Evolutionary conservation across 2,888 invertebrate species (phyloP), one percentile per base, ranked within the genome.

Genomic region (Stenotaenia linearis): DNA sequence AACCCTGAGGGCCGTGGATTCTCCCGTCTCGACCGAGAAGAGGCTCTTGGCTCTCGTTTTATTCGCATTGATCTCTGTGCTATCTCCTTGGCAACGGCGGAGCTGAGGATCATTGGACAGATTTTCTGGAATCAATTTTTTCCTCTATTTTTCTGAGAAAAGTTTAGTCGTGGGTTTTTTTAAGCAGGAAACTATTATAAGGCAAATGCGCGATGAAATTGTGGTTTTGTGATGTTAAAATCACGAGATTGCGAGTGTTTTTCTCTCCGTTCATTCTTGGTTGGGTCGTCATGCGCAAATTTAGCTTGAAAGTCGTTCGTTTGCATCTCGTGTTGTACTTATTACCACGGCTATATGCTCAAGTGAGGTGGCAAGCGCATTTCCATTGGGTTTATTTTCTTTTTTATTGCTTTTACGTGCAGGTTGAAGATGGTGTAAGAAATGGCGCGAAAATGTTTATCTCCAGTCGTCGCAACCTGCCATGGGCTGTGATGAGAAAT

Each of bases 1-100:
- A 61, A 61, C 61, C 61, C 61, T 61, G 61, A 61, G 61, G 61
- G 61, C 61, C 61, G 61, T 61, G 61, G 61, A 61, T 61, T 61
- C 61, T 61, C 61, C 61, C 61, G 61, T 61, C 61, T 61, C 61
- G 61, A 61, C 61, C 61, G 61, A 61, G 61, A 61, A 61, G 61
- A 61, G 61, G 61, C 61, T 61, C 61, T 61, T 61, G 61, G 61
- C 61, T 61, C 61, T 61, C 61, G 61, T 61, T 61, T 61, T 61
- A 61, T 61, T 61, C 61, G 7, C 61, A 61, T 61, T 61, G 61
- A 61, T 61, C 61, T 61, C 25, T 61, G 61, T 25, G 61, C 61
- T 61, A 61, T 61, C 61, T 61, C 61, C 61, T 15, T 15, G 61
- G 61, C 61, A 61, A 61, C 61, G 61, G 6, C 9, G 61, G 25